Evolutionary conservation across 2,113 vertebrate genomes (phyloP).

Genomic region (Corythoichthys intestinalis): DNA sequence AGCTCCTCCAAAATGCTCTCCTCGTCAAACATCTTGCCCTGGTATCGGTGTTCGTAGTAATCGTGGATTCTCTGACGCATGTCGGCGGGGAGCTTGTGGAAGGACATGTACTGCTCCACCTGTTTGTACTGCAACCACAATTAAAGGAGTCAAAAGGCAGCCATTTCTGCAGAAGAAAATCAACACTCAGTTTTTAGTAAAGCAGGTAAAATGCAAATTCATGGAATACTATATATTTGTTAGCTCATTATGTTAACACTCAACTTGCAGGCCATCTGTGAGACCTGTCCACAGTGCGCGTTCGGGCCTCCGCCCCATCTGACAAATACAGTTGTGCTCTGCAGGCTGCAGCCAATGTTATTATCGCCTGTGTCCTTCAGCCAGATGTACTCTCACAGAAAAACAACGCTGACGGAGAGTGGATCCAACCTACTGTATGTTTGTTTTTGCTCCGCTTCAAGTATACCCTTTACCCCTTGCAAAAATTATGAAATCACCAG

Average conservation of each 20-base stretch:
- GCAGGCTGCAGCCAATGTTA: conserved; percentile 64
- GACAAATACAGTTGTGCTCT: conserved; percentile 59
- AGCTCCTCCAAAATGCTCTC: conserved; percentile 97
- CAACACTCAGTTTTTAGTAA: background rate
- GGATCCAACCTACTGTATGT: conserved; percentile 4
- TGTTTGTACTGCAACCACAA: conserved; percentile 85
- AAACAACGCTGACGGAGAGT: conserved; percentile 9
- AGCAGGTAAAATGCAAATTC: conserved; percentile 31
- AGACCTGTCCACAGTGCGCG: conserved; percentile 53
- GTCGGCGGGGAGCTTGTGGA: conserved; percentile 94
- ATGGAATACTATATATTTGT: conserved; percentile 8
- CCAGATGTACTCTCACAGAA: conserved; percentile 29
- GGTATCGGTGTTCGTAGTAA: conserved; percentile 96
- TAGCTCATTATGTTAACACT: conserved; percentile 64
- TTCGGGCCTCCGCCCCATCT: conserved; percentile 52
- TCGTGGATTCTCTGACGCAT: conserved; percentile 96
- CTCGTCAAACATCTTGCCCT: conserved; percentile 99
- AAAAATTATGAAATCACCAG: no score
- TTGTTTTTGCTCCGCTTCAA: conserved; percentile 16
- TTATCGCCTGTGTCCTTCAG: conserved; percentile 66
- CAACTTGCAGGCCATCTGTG: conserved; percentile 66
- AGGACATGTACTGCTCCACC: conserved; percentile 99
- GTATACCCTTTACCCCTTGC: background rate
- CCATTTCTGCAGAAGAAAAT: background rate
- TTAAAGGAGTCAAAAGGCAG: background rate